Percentiles rank a stretch among this genome's conserved stretches.
These are phyloP conservation scores for Trissoscelio sp. DNA, from an alignment of 2,888 invertebrate species.

Conservation along the genomic window DNA sequence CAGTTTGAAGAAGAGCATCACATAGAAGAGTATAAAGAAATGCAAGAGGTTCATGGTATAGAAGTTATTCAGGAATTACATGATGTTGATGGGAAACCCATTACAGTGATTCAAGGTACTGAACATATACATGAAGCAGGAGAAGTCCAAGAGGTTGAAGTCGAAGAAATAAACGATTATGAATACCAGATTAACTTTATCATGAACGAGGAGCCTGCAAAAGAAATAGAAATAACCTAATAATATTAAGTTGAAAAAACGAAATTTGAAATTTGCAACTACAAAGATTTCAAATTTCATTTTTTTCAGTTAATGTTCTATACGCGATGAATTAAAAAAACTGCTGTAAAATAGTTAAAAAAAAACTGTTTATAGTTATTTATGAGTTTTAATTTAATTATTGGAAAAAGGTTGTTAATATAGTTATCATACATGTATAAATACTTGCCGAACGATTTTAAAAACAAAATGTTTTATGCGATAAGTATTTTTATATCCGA, in stretches of 20 bases:
- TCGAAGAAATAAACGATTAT: slow-evolving; percentile 48
- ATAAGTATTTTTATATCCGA: background rate
- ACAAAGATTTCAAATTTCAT: background rate
- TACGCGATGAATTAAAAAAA: background rate
- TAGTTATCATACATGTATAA: background rate
- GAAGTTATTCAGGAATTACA: slow-evolving; percentile 37
- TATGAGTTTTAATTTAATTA: background rate
- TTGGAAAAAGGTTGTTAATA: background rate
- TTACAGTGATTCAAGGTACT: slow-evolving; percentile 23
- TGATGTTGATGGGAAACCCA: slow-evolving; percentile 15
- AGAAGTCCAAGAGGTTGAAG: slow-evolving; percentile 26
- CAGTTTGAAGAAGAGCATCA: slow-evolving; percentile 3
- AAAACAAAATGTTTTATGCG: background rate
- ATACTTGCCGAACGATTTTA: background rate
- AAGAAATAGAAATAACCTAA: too few species aligned
- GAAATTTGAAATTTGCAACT: too few species aligned
- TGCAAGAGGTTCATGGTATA: slow-evolving; percentile 15
- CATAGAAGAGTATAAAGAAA: background rate
- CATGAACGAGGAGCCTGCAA: slow-evolving; percentile 51
- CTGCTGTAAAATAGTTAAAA: background rate
- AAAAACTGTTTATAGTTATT: background rate
- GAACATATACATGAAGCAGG: slow-evolving; percentile 33
- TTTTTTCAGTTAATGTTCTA: background rate
- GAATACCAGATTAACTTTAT: slow-evolving; percentile 60
- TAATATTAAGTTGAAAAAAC: too few species aligned